phyloP scores from a whole-genome alignment of 2,888 invertebrate genomes.

The Saturnia japonica region DNA sequence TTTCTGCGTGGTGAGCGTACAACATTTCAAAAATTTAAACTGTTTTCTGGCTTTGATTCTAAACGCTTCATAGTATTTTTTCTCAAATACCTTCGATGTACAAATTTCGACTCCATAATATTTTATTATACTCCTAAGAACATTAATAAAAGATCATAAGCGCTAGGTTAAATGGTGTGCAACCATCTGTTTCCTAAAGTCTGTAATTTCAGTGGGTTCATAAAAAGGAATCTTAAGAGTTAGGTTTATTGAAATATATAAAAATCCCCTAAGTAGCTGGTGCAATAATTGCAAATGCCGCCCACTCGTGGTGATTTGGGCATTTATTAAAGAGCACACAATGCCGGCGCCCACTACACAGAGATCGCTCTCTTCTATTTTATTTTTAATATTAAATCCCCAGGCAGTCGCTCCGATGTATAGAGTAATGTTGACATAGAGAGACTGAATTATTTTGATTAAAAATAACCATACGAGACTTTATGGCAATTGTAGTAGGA shows the following conservation, averaged over 20 bases:
- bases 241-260: not conserved
- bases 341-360: slow-evolving; percentile 67
- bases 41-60: too few species aligned
- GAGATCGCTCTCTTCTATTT: slow-evolving; percentile 70
- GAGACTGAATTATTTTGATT: slow-evolving; percentile 29
- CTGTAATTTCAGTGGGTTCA: not conserved
- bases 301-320: slow-evolving; percentile 68
- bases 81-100: too few species aligned
- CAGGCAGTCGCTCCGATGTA: slow-evolving; percentile 51
- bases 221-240: slow-evolving; percentile 5
- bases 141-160: too few species aligned
- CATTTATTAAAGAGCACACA: slow-evolving; percentile 80
- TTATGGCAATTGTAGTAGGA: not conserved
- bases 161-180: not conserved
- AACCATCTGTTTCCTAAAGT: not conserved
- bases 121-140: too few species aligned
- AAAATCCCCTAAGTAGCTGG: slow-evolving; percentile 22
- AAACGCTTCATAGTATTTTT: too few species aligned
- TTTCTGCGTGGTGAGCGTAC: too few species aligned
- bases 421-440: slow-evolving; percentile 47
- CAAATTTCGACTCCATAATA: too few species aligned
- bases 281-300: slow-evolving; percentile 56
- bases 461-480: not conserved
- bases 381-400: slow-evolving; percentile 80
- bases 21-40: too few species aligned